phyloP scores from a whole-genome alignment of 2,797 vertebrate species.

The Periparus ater region DNA sequence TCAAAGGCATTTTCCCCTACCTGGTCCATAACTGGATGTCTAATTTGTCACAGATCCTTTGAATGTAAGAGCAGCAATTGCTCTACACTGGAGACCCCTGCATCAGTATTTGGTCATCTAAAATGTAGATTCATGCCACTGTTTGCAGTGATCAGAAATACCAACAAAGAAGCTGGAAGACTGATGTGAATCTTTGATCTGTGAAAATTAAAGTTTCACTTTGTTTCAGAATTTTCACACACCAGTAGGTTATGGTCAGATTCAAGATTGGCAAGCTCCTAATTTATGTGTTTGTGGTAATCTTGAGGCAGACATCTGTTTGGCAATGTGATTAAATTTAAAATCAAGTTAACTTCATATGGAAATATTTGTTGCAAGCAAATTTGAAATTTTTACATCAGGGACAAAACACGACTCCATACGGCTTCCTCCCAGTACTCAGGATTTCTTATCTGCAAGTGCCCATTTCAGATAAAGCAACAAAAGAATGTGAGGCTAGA shows the following conservation, averaged over 20 bases:
- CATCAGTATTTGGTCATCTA: neutral
- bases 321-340: neutral
- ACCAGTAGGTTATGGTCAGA: neutral
- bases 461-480: neutral
- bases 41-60: neutral
- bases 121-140: neutral
- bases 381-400: neutral
- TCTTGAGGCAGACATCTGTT: neutral
- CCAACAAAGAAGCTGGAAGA: neutral
- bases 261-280: neutral
- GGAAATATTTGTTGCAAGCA: neutral
- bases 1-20: neutral
- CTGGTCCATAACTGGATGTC: neutral
- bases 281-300: neutral
- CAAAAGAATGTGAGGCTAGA: neutral
- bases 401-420: neutral
- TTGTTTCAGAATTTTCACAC: neutral
- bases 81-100: neutral
- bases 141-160: neutral
- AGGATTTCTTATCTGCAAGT: neutral
- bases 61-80: neutral
- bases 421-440: neutral
- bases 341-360: neutral
- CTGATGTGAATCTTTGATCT: neutral
- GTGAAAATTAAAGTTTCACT: neutral